phyloP scores from a whole-genome alignment of 2,797 vertebrate species.

The Squalus acanthias region DNA sequence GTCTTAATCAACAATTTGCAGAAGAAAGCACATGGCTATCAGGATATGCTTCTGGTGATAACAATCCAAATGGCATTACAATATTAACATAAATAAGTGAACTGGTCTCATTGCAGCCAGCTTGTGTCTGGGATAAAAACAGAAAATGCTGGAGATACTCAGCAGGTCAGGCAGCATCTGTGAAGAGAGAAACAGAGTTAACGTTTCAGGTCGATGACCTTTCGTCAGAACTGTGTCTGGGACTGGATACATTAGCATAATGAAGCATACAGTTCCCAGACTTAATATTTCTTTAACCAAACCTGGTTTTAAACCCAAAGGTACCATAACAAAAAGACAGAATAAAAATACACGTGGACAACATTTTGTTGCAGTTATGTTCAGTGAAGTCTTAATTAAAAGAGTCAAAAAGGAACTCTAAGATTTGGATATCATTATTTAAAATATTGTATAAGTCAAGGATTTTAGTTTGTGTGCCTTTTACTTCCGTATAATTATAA shows the following conservation, averaged over 20 bases:
- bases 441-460: not conserved
- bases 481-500: not conserved
- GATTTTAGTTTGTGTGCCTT: not conserved
- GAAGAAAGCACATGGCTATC: not conserved
- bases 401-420: not conserved
- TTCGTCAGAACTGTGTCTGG: not conserved
- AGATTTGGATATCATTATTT: not conserved
- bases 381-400: not conserved
- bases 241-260: not conserved
- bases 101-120: not conserved
- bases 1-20: not conserved
- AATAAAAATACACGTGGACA: not conserved
- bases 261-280: not conserved
- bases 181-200: too few species aligned
- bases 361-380: not conserved
- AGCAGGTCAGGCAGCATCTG: too few species aligned
- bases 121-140: not conserved
- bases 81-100: not conserved
- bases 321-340: not conserved
- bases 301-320: not conserved
- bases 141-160: too few species aligned
- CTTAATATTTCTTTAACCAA: not conserved
- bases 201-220: too few species aligned
- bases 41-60: not conserved
- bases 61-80: not conserved